Base-by-base conservation (phyloP, 1,140 invertebrate species). In the Arctopsyche grandis region DNA sequence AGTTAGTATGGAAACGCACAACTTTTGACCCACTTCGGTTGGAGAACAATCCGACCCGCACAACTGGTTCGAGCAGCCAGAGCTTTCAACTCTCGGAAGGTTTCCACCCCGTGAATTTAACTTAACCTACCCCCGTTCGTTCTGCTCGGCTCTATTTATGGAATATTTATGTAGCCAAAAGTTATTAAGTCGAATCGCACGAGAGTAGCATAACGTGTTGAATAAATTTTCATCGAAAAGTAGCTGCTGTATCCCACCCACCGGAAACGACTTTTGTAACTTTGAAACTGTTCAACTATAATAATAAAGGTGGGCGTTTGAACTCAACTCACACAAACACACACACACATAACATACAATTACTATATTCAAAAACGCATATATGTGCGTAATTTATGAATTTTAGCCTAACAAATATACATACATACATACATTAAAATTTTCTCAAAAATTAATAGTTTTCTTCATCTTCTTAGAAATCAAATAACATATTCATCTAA, bases 141-240 rank as follows among this genome's bases (percentile, higher is more conserved):
- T 38, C 66, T 69, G 26, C 21, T 60, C 71, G 60, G 19, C 76
- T 75, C 60, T 81, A 75, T 78, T 81, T 78, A 71, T 78, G 46
- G 69, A 78, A 78, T 78, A 78, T 78, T 78, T 81, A 81, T 81
- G 77, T 79, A 78, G 63, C 66, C 26, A 52, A 52, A 76, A 81
- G 77, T 81, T 81, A 81, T 77, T 81, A 81, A 76, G 80, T 78
- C 75, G 77, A 79, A 79, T 81, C 76, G 80, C 77, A 70, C 69
- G 73, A 78, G 80, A 76, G 77, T 71, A 81, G 77, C 77, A 81
- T 78, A 81, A 78, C 80, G 80, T 75, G 76, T 79, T 81, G 80
- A 81, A 79, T 79, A 79, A 81, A 78, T 81, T 81, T 81, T 81
- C 77, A 79, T 78, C 76, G 76, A 76, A 78, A 81, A 81, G 75